Base-by-base conservation (phyloP, 2,888 invertebrate genomes). In the Sussaba pulchella region DNA sequence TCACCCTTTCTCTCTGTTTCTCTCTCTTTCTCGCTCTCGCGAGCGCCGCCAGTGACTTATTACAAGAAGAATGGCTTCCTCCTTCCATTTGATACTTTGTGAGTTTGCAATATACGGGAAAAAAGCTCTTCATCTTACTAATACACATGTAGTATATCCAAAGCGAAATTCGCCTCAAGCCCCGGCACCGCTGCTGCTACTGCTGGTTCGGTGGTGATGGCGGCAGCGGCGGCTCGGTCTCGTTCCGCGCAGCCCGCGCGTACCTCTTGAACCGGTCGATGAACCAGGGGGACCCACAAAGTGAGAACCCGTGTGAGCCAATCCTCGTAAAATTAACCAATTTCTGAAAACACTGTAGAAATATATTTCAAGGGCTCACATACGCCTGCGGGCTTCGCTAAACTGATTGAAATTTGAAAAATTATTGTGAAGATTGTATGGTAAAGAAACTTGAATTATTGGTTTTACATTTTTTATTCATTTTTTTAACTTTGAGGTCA, bases 31-130 rank as follows among this genome's bases (percentile, higher is more conserved):
- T 14, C 17, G 26, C 47, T 50, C 50, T 59, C 39, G 5, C 39
- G 61, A 63, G 67, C 67, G 8, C 63, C 50, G 41, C 52, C 77
- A 64, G 69, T 81, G 81, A 81, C 81, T 77, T 78, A 70, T 81
- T 78, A 71, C 81, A 81, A 81, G 81, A 77, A 77, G 77, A 81
- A 81, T 81, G 77, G 81, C 77, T 81, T 81, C 81, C 81, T 81
- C 81, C 70, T 74, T 74, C 81, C 81, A 74, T 77, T 77, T 77
- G 81, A 81, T 81, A 81, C 81, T 81, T 81, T 77, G 81, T 74
- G 81, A 81, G 81, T 81, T 81, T 74, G 81, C 81, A 63, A 81
- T 81, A 74, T 81, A 81, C 73, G 77, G 66, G 73, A 81, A 78
- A 81, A 81, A 81, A 81, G 69, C 81, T 77, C 81, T 81, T 81